Conservation (phyloP, 2,888 invertebrate genomes). For the Carterocephalus palaemon region DNA sequence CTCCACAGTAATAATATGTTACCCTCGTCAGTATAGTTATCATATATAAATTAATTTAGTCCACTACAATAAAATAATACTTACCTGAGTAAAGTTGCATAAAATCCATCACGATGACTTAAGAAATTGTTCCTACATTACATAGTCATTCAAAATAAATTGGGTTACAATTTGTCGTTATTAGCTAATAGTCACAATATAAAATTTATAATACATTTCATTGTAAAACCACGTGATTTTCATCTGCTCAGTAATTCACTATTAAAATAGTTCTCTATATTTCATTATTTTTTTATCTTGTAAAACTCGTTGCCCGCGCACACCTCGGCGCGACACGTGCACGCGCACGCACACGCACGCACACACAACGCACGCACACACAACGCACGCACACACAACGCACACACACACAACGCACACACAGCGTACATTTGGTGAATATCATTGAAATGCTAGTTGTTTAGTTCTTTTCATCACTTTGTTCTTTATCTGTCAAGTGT, state of each 20-base stretch:
- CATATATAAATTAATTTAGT: not conserved
- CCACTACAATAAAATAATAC: conserved; percentile 3
- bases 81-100: not conserved
- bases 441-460: conserved; percentile 9
- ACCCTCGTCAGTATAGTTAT: too few relatives aligned
- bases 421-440: conserved; percentile 22
- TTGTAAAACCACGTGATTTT: conserved; percentile 7
- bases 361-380: conserved; percentile 29
- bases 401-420: conserved; percentile 31
- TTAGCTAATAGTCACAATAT: conserved; percentile 11
- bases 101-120: conserved; percentile 13
- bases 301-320: too few relatives aligned
- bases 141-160: conserved; percentile 10
- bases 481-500: too few relatives aligned
- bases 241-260: conserved; percentile 4
- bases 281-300: too few relatives aligned
- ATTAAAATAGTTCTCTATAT: conserved; percentile 4
- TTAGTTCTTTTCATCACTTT: not conserved
- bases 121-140: not conserved
- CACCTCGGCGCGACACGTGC: too few relatives aligned
- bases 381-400: conserved; percentile 25
- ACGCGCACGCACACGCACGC: conserved; percentile 24
- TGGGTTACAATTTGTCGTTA: not conserved
- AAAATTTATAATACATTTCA: conserved; percentile 14
- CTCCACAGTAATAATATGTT: too few relatives aligned